Evolutionary conservation across 2,113 vertebrate genomes (phyloP).

Genomic region (Hemiprocne comata): DNA sequence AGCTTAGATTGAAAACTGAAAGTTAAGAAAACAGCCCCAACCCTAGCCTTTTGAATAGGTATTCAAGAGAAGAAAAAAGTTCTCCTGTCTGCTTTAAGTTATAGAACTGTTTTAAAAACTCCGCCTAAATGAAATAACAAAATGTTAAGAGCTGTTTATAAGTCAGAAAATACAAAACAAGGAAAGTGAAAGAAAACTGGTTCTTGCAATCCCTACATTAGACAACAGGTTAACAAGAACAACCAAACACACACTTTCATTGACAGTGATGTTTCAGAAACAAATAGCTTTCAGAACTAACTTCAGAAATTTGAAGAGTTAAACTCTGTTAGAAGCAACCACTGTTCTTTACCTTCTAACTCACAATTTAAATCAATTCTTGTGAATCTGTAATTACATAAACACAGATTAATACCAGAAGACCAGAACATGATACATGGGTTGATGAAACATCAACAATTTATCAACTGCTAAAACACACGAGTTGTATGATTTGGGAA

Average conservation of each 20-base stretch:
- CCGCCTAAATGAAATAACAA: neutral
- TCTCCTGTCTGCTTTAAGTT: neutral
- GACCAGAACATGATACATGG: neutral
- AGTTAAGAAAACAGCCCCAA: neutral
- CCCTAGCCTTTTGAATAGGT: neutral
- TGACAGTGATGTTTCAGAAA: neutral
- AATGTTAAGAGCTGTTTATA: neutral
- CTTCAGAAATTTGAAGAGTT: neutral
- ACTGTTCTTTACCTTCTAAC: neutral
- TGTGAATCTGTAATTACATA: neutral
- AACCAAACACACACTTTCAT: neutral
- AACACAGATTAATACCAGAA: neutral
- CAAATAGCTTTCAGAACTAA: neutral
- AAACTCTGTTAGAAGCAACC: neutral
- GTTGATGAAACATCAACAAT: neutral
- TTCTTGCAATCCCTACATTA: neutral
- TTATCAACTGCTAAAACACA: neutral
- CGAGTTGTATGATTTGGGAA: neutral
- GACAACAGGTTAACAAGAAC: neutral
- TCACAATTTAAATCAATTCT: neutral
- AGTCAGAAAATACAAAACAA: neutral
- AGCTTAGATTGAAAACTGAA: neutral
- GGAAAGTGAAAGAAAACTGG: neutral
- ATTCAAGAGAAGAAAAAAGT: neutral
- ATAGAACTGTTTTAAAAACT: neutral